A percentile compares a stretch with the other conserved stretches of the same genome.
Conservation (phyloP, 2,888 invertebrate genomes). For the Agelastica alni region DNA sequence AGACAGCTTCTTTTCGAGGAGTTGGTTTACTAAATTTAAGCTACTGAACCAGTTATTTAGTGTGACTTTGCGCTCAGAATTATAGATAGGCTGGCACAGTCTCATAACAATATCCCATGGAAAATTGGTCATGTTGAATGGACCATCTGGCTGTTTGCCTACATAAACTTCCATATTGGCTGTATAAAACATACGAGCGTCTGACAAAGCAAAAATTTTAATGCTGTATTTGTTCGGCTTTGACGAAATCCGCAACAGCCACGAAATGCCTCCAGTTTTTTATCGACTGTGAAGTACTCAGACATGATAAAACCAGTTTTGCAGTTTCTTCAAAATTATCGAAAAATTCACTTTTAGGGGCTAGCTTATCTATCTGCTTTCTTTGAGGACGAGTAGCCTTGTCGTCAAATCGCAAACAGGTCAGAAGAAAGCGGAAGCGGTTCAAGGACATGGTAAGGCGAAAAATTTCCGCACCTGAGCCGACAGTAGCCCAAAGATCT, state of each 20-base stretch:
- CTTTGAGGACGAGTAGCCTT: background rate
- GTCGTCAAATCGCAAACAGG: too few species aligned
- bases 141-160: conserved; percentile 28
- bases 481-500: conserved; percentile 23
- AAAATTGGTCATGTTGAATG: conserved; percentile 16
- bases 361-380: background rate
- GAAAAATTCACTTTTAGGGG: conserved; percentile 1
- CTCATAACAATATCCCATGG: conserved; percentile 18
- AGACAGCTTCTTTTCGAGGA: background rate
- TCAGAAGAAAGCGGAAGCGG: too few species aligned
- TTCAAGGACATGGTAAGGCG: too few species aligned
- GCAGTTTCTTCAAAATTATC: background rate
- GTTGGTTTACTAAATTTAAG: too few species aligned
- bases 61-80: background rate
- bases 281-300: conserved; percentile 13
- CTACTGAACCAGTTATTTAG: too few species aligned
- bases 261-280: too few species aligned
- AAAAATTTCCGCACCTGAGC: conserved; percentile 28
- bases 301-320: background rate
- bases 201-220: too few species aligned
- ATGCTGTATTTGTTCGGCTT: background rate
- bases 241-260: conserved; percentile 7
- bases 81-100: conserved; percentile 6
- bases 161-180: too few species aligned
- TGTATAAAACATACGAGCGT: too few species aligned